A percentile compares a stretch with the other conserved stretches of the same genome.
Evolutionary conservation across 2,113 vertebrate species (phyloP).

Genomic region (Myotis davidii): DNA sequence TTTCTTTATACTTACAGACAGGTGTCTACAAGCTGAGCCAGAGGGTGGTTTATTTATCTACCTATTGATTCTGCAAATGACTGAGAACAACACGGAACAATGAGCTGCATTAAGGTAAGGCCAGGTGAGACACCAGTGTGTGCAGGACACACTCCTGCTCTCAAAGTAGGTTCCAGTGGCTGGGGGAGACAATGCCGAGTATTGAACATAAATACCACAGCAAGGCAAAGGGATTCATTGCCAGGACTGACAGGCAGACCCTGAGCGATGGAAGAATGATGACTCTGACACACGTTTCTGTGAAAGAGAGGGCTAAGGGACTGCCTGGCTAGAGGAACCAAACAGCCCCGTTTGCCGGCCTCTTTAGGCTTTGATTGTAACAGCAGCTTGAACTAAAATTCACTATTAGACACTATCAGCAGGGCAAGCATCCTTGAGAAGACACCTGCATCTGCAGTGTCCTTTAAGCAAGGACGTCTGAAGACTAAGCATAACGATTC

Average conservation of each 20-base stretch:
- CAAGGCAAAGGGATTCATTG: background rate
- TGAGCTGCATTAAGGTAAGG: background rate
- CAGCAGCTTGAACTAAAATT: too few relatives aligned
- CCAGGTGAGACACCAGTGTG: background rate
- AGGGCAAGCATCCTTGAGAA: too few relatives aligned
- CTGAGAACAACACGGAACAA: background rate
- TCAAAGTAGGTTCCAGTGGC: background rate
- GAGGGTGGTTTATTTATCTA: background rate
- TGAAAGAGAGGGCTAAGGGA: too few relatives aligned
- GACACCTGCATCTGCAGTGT: too few relatives aligned
- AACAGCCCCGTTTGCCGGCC: too few relatives aligned
- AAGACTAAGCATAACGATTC: too few relatives aligned
- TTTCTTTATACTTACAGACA: background rate
- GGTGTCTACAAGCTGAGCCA: constrained; percentile 4
- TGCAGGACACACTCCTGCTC: background rate
- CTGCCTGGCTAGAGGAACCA: too few relatives aligned
- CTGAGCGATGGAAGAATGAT: background rate
- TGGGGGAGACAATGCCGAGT: background rate
- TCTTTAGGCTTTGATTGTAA: too few relatives aligned
- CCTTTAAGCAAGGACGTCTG: too few relatives aligned
- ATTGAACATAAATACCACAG: background rate
- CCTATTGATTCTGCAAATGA: background rate
- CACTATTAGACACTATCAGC: too few relatives aligned
- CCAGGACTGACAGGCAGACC: too few relatives aligned
- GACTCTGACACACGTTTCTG: too few relatives aligned